Base-by-base conservation (phyloP, 2,888 invertebrate genomes). In the Galeopsomyia nigrocyanea region DNA sequence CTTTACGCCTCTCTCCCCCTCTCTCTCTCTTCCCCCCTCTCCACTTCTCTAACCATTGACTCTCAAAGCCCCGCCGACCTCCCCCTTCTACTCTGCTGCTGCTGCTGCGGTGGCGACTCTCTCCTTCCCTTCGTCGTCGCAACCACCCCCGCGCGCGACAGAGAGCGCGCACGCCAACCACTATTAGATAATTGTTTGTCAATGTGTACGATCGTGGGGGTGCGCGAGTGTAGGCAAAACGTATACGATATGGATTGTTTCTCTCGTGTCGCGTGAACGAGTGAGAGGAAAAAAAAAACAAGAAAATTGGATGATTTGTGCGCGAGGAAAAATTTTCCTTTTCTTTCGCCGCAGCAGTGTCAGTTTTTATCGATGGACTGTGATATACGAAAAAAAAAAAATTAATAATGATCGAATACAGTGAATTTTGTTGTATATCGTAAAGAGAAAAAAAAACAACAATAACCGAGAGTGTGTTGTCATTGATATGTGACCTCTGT, bases 1-100 rank as follows among this genome's bases (percentile, higher is more conserved):
- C 47, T 76, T 51, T 49, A 49, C 46, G 64, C 26, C 64, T 61
- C 14, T 60, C 68, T 67, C 22, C 49, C 62, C 62, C 68, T 31
- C 39, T 16, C 53, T 13, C 22, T 26, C 56, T 16, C 22, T n/a
- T 10, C 17, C 21, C 39, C 46, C 13, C 14, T 5, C 50, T 3
- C n/a, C 53, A 49, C n/a, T n/a, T n/a, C n/a, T n/a, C n/a, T n/a
- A n/a, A n/a, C n/a, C n/a, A n/a, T n/a, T n/a, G n/a, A n/a, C n/a
- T 46, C 14, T 50, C n/a, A 26, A 17, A 17, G 57, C 31, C 47
- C 16, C 47, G 58, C 47, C 22, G 39, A 31, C 39, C 62, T 49
- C 55, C 46, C 53, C 57, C 64, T 39, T 3, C 60, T 47, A 16
- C 47, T 19, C 47, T 58, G 17, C 3, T 46, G 19, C 46, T 26